Evolutionary conservation across 2,113 vertebrate species (phyloP), one percentile per base, ranked within the genome.

Genomic region (Heterochromis multidens): DNA sequence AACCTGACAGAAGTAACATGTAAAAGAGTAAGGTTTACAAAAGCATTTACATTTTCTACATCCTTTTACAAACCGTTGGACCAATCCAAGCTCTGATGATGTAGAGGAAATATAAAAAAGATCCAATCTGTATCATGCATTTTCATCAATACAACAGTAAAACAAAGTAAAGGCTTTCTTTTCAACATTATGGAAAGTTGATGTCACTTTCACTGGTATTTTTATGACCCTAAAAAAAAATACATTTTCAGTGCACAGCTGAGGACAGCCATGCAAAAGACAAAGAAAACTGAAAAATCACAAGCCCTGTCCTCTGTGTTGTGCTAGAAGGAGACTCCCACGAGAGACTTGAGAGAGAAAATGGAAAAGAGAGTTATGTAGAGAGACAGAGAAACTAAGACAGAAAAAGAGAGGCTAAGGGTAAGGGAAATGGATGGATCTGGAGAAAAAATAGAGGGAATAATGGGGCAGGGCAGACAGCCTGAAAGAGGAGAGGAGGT

Each of bases 351-450:
- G 11, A 25, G 76, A 81, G 56, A 81, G 80, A 83, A 89, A 92
- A 90, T 83, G 89, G 81, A 86, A 62, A 82, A 56, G n/a, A 19
- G 35, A 85, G 79, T 86, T 83, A 37, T 81, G 84, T 13, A 33
- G 76, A 85, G 81, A 56, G 76, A 62, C 27, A 57, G 70, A 77
- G 63, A 87, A 35, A 65, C 31, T 11, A 16, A 79, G 76, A 81
- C 52, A 72, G 58, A 70, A 54, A 63, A 54, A 78, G 60, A 62
- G 72, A 83, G 27, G 60, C 72, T 29, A 54, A 31, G n/a, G 80
- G 37, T 74, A 46, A 33, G 57, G 76, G 46, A 87, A 87, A 89
- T 81, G 80, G 81, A 83, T 81, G 70, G 3, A 78, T 82, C 82
- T 81, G 82, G 83, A 56, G 60, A 10, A 21, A 82, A 88, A 87